A percentile compares a stretch with the other conserved stretches of the same genome.
Evolutionary conservation across 2,113 vertebrate genomes (phyloP).

Genomic region (Tor tambroides): DNA sequence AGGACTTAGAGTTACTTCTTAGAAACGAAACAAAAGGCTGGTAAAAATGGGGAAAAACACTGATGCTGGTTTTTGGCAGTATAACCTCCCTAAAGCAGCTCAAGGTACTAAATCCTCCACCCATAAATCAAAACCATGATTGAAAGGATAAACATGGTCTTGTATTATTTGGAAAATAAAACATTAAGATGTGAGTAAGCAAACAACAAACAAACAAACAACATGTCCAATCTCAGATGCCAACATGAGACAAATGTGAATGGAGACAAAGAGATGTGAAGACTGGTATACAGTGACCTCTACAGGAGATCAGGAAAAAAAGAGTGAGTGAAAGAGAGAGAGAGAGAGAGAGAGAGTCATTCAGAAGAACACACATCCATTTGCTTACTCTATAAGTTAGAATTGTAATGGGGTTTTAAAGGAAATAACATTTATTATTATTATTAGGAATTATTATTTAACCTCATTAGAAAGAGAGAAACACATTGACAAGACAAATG

Average conservation of each 20-base stretch:
- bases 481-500: too few species aligned
- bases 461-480: neutral
- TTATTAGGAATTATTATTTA: too few species aligned
- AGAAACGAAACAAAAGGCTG: neutral
- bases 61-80: neutral
- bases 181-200: neutral
- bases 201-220: neutral
- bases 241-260: neutral
- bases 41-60: neutral
- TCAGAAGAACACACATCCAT: too few species aligned
- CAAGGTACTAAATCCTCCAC: slow-evolving; percentile 10
- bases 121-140: slow-evolving; percentile 3
- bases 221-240: neutral
- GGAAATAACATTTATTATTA: too few species aligned
- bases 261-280: slow-evolving; percentile 19
- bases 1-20: slow-evolving; percentile 17
- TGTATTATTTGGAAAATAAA: slow-evolving; percentile 3
- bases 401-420: too few species aligned
- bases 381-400: too few species aligned
- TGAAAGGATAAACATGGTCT: slow-evolving; percentile 6
- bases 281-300: slow-evolving; percentile 67
- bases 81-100: neutral
- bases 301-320: slow-evolving; percentile 56
- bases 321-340: neutral
- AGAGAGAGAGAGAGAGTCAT: neutral